Percentiles rank a stretch among this genome's conserved stretches.
phyloP scores from a whole-genome alignment of 2,113 vertebrate species.

The Pelvicachromis taeniatus region DNA sequence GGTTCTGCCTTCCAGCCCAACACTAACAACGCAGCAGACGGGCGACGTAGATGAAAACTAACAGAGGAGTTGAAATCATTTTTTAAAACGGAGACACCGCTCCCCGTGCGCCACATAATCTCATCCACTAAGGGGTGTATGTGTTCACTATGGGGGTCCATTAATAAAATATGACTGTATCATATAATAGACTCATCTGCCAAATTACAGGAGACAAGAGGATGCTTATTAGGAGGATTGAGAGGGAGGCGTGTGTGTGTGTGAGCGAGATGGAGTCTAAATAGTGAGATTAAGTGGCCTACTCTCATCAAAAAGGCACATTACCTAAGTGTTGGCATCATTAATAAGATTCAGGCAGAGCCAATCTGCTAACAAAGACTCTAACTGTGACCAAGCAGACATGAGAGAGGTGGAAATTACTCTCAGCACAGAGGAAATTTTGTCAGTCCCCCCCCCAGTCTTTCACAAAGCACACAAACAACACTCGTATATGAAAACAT shows the following conservation, averaged over 20 bases:
- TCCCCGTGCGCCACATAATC: conserved; percentile 62
- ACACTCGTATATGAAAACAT: not conserved
- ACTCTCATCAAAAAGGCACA: conserved; percentile 66
- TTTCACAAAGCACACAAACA: not conserved
- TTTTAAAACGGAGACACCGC: conserved; percentile 47
- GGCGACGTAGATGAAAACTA: conserved; percentile 37
- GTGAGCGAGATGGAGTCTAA: conserved; percentile 41
- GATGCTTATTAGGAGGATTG: conserved; percentile 68
- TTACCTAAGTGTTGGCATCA: conserved; percentile 68
- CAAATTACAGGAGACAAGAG: conserved; percentile 73
- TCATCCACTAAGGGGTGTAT: conserved; percentile 61
- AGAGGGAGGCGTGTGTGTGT: conserved; percentile 43
- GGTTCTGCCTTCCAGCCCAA: conserved; percentile 38
- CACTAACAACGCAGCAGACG: conserved; percentile 34
- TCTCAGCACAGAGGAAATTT: not conserved
- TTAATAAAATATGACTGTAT: conserved; percentile 75
- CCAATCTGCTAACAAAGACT: conserved; percentile 61
- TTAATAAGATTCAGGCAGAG: conserved; percentile 61
- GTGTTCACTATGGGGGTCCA: conserved; percentile 64
- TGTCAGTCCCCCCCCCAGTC: not conserved
- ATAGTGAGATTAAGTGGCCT: conserved; percentile 66
- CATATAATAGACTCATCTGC: conserved; percentile 74
- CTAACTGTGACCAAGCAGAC: conserved; percentile 41
- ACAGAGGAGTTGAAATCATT: conserved; percentile 50
- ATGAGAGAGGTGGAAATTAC: conserved; percentile 33